These are phyloP conservation scores for Xyliphius kryptos DNA, from an alignment of 2,113 vertebrate genomes.

Conservation along the genomic window DNA sequence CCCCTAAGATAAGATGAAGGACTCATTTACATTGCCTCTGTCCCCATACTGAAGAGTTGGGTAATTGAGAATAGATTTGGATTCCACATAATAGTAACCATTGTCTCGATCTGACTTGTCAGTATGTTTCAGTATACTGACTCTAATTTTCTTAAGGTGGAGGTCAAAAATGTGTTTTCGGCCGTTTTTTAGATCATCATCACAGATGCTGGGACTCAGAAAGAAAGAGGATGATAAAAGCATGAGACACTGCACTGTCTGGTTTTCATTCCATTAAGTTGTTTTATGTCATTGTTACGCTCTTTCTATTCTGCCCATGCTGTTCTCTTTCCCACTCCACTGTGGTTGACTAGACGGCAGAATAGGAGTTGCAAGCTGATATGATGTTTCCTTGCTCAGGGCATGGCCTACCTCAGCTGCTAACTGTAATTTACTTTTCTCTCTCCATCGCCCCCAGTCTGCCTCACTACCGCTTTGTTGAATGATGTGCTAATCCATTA, in stretches of 20 bases:
- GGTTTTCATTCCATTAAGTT: conserved; percentile 74
- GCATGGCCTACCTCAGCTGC: conserved; percentile 70
- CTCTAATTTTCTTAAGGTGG: background rate
- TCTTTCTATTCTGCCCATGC: conserved; percentile 23
- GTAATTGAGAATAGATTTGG: conserved; percentile 50
- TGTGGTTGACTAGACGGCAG: conserved; percentile 18
- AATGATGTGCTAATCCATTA: conserved; percentile 96
- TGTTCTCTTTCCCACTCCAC: background rate
- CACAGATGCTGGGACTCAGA: conserved; percentile 21
- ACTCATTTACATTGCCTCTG: conserved; percentile 49
- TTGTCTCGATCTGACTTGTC: conserved; percentile 33
- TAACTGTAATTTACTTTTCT: conserved; percentile 89
- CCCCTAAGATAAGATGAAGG: conserved; percentile 42
- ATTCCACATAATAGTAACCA: conserved; percentile 37
- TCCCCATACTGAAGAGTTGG: conserved; percentile 26
- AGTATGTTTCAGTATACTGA: background rate
- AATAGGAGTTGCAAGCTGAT: conserved; percentile 68
- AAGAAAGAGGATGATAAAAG: conserved; percentile 3
- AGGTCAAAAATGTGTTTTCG: conserved; percentile 18
- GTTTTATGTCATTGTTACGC: conserved; percentile 64
- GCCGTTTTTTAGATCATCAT: conserved; percentile 28
- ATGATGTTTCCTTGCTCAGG: conserved; percentile 76
- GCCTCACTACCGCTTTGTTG: conserved; percentile 80
- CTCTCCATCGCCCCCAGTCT: conserved; percentile 74
- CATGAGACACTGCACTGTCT: conserved; percentile 3